Percentiles rank a stretch among this genome's conserved stretches.
Conservation (phyloP, 2,113 vertebrate species). For the Peromyscus leucopus region DNA sequence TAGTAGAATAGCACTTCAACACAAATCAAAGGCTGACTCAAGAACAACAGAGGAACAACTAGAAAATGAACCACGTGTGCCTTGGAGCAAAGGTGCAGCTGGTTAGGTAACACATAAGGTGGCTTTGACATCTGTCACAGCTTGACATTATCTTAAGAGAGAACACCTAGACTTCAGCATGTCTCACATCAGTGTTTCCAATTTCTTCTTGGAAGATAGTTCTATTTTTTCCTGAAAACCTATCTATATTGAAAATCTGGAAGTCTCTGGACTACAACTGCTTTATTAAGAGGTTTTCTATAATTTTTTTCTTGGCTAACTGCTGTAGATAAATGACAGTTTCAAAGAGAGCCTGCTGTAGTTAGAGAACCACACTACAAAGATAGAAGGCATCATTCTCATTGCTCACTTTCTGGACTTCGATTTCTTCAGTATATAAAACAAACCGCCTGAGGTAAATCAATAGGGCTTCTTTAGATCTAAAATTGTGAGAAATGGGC, state of each 20-base stretch:
- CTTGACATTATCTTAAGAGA: background rate
- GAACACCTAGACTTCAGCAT: background rate
- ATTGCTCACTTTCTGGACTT: background rate
- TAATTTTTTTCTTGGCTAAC: background rate
- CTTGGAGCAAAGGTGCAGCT: background rate
- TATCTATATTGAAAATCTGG: background rate
- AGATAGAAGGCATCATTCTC: background rate
- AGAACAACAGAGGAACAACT: background rate
- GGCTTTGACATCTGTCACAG: background rate
- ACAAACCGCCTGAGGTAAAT: background rate
- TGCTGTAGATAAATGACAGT: background rate
- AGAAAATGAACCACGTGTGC: background rate
- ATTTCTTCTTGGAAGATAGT: background rate
- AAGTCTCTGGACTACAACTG: conserved; percentile 19
- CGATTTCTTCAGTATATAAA: background rate
- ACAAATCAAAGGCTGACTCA: background rate
- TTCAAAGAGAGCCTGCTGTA: conserved; percentile 20
- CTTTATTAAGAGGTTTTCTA: background rate
- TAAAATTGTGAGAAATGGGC: conserved; percentile 16
- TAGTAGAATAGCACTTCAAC: background rate
- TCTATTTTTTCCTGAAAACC: conserved; percentile 13
- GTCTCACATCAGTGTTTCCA: background rate
- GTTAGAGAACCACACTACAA: background rate
- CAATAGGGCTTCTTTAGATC: conserved; percentile 3
- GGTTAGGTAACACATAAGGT: background rate